Percentiles rank a stretch among this genome's conserved stretches.
Conservation (phyloP, 2,888 invertebrate genomes). For the Nomada ferruginata region DNA sequence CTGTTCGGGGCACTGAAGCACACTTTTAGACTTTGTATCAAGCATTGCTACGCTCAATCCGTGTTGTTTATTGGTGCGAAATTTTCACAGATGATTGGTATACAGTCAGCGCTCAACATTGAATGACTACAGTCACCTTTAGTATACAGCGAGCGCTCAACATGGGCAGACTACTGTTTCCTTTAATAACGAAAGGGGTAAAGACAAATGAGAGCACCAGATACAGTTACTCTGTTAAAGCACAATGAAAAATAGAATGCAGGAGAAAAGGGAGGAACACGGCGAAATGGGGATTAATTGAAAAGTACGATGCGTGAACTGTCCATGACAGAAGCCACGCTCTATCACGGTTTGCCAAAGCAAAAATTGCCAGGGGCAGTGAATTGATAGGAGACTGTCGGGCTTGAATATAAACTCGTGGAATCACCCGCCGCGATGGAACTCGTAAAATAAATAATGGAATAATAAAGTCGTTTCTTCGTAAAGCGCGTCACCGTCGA, state of each 20-base stretch:
- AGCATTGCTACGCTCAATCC: too few species aligned
- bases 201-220: background rate
- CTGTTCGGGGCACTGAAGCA: too few species aligned
- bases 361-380: slow-evolving; percentile 42
- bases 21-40: too few species aligned
- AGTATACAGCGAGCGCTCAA: too few species aligned
- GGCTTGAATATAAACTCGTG: slow-evolving; percentile 64
- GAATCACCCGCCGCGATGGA: slow-evolving; percentile 78
- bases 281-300: slow-evolving; percentile 20
- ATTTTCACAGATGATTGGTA: too few species aligned
- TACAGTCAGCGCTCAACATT: too few species aligned
- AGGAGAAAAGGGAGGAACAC: background rate
- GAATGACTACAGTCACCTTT: too few species aligned
- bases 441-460: slow-evolving; percentile 81
- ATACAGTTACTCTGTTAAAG: background rate
- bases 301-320: slow-evolving; percentile 11
- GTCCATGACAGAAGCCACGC: slow-evolving; percentile 13
- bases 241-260: background rate
- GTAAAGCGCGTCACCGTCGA: slow-evolving; percentile 46
- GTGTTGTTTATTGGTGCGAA: too few species aligned
- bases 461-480: slow-evolving; percentile 68
- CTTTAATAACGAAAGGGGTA: too few species aligned
- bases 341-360: slow-evolving; percentile 28
- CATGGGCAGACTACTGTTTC: too few species aligned
- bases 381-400: slow-evolving; percentile 50